Conservation (phyloP, 2,113 vertebrate species). For the Dunckerocampus dactyliophorus region DNA sequence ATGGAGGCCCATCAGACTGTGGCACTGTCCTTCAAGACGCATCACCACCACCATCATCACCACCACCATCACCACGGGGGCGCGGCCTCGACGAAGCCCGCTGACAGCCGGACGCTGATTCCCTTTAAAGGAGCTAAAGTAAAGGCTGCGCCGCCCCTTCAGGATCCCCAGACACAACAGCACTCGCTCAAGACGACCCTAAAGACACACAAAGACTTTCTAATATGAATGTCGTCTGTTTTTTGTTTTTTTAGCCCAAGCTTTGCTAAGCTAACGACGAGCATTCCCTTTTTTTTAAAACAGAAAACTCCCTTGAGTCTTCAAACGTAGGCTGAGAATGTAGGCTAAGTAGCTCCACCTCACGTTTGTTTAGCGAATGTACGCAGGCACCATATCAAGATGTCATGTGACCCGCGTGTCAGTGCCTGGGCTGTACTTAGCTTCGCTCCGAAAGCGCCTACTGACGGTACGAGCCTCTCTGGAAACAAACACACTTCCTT, state of each 20-base stretch:
- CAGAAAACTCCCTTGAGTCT: slow-evolving; percentile 38
- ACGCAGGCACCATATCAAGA: slow-evolving; percentile 60
- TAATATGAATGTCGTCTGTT: slow-evolving; percentile 77
- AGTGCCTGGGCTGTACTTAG: slow-evolving; percentile 69
- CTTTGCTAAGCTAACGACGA: background rate
- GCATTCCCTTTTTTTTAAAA: background rate
- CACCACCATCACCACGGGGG: slow-evolving; percentile 57
- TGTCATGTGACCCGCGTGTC: slow-evolving; percentile 63
- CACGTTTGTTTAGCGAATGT: slow-evolving; percentile 65
- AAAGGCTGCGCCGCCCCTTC: slow-evolving; percentile 66
- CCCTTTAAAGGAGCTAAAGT: slow-evolving; percentile 77
- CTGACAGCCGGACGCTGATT: slow-evolving; percentile 56
- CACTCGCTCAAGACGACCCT: slow-evolving; percentile 62
- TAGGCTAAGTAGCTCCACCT: slow-evolving; percentile 67
- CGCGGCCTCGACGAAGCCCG: slow-evolving; percentile 47
- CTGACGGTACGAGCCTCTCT: slow-evolving; percentile 59
- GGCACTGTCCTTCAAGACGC: slow-evolving; percentile 51
- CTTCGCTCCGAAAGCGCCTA: slow-evolving; percentile 63
- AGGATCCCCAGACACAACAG: slow-evolving; percentile 75
- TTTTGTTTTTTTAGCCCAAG: slow-evolving; percentile 61
- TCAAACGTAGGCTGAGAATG: slow-evolving; percentile 60
- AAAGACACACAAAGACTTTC: slow-evolving; percentile 84
- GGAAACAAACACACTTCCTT: slow-evolving; percentile 42
- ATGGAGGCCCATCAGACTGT: slow-evolving; percentile 62
- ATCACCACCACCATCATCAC: slow-evolving; percentile 61